Evolutionary conservation across 2,113 vertebrate species (phyloP), one percentile per base, ranked within the genome.

Genomic region (Trichechus manatus): DNA sequence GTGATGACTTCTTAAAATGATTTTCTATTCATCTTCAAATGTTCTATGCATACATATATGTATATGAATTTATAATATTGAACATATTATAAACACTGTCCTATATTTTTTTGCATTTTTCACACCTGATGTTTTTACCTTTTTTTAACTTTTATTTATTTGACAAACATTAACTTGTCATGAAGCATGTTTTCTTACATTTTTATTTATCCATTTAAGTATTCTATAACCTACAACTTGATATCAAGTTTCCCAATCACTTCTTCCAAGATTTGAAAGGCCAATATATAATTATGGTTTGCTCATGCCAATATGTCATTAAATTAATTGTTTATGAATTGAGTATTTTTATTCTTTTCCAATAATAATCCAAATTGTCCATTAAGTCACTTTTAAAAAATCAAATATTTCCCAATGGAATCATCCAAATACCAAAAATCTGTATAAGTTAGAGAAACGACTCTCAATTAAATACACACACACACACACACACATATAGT

Each of bases 251-350:
- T 82, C 19, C 44, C 68, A 87, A 91, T 72, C 50, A 53, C 23
- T 61, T 78, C 20, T 79, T 85, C 22, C 33, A 70, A 42, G 42
- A 86, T 79, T 87, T 94, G 42, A n/a, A 64, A 87, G 44, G 78
- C 80, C 78, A 91, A 72, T 1, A 84, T 36, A 95, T 61, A 83
- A 64, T 80, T 22, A 80, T 72, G n/a, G 50, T 64, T 77, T 91
- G 6, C 64, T 80, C 4, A 80, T 61, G 25, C 10, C 19, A 39
- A 25, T 81, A 33, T 53, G 20, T 74, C 33, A 94, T 11, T 25
- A 87, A 53, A 47, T 85, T 66, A 75, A 75, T 68, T 90, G 6
- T 27, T 42, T 87, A 88, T 36, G 6, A 88, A 81, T 31, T 63
- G 9, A 94, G 10, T 88, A 92, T 27, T 81, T 70, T 84, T 64